These are phyloP conservation scores for Oophaga pumilio DNA, from an alignment of 2,113 vertebrate species.

Conservation along the genomic window DNA sequence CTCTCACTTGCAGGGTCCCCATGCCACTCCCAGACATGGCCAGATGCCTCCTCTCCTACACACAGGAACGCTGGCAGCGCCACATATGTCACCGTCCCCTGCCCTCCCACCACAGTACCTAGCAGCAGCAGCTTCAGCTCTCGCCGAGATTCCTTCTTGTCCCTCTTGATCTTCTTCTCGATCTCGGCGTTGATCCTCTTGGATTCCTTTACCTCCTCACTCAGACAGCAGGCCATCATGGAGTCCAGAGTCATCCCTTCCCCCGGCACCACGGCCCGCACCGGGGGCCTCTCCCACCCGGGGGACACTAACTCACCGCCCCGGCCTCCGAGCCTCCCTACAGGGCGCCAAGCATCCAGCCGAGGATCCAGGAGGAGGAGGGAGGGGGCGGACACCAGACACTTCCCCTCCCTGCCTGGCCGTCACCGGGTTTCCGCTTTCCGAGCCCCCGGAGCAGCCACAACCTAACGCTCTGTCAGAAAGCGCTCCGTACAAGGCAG, in stretches of 20 bases:
- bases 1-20: too few relatives aligned
- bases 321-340: conserved; percentile 15
- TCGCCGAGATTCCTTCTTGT: conserved; percentile 86
- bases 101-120: conserved; percentile 68
- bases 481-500: conserved; percentile 58
- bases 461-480: conserved; percentile 61
- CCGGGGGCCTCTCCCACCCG: conserved; percentile 45
- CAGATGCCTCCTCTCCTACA: too few relatives aligned
- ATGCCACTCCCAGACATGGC: too few relatives aligned
- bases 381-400: conserved; percentile 29
- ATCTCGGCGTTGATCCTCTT: conserved; percentile 93
- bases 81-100: not conserved
- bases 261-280: conserved; percentile 64
- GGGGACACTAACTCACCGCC: conserved; percentile 58
- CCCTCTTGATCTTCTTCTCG: conserved; percentile 89
- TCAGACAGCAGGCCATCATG: conserved; percentile 96
- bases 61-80: too few relatives aligned
- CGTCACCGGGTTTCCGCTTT: conserved; percentile 52
- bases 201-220: conserved; percentile 93
- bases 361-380: conserved; percentile 8
- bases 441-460: conserved; percentile 58
- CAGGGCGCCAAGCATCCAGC: conserved; percentile 7
- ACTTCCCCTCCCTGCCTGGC: conserved; percentile 47
- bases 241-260: conserved; percentile 86
- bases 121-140: conserved; percentile 90